These are phyloP conservation scores for Drosophila lowei DNA, from an alignment of 1,140 invertebrate genomes.

Conservation along the genomic window DNA sequence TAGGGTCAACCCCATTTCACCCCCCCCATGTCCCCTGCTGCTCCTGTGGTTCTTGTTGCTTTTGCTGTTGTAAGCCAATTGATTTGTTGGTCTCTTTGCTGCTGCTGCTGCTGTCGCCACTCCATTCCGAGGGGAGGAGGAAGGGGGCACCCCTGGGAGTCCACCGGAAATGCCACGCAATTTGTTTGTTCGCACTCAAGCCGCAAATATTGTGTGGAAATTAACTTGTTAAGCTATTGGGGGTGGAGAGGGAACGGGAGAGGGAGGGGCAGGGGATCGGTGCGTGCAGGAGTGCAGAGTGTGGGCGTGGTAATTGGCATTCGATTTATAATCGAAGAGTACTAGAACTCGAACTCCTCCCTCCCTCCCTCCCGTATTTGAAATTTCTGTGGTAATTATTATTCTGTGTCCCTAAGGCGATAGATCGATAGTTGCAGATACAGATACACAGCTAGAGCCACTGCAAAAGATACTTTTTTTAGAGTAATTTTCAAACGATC, in stretches of 20 bases:
- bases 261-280: no score
- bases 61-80: constrained; percentile 36
- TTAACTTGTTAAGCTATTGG: constrained; percentile 62
- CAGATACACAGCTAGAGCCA: no score
- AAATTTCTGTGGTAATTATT: constrained; percentile 10
- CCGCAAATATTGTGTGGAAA: constrained; percentile 69
- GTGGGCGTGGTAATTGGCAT: constrained; percentile 52
- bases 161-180: constrained; percentile 48
- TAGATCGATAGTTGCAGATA: no score
- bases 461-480: no score
- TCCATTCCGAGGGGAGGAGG: not conserved
- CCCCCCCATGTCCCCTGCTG: not conserved
- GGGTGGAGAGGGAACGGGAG: not conserved
- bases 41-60: constrained; percentile 8
- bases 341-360: not conserved
- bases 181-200: constrained; percentile 63
- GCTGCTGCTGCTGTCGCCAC: constrained; percentile 53
- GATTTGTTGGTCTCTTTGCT: constrained; percentile 60
- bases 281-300: no score
- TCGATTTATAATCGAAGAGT: constrained; percentile 34
- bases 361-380: constrained; percentile 17
- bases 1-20: constrained; percentile 1
- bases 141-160: constrained; percentile 9
- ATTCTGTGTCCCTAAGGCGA: not conserved
- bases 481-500: no score